Base-by-base conservation (phyloP, 2,797 vertebrate species). In the Eptatretus atami region DNA sequence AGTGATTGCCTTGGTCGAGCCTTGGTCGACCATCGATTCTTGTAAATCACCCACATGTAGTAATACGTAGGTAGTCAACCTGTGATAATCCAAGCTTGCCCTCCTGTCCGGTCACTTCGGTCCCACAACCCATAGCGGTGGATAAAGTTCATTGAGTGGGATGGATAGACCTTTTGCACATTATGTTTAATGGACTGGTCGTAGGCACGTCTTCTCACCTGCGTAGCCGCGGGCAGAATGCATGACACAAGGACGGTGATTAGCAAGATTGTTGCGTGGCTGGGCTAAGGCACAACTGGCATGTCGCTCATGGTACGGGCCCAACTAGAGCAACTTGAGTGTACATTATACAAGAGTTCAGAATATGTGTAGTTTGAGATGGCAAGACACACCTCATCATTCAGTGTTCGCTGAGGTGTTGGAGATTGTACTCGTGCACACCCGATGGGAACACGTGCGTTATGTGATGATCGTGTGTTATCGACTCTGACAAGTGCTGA, bases 71-170 rank as follows among this genome's bases (percentile, higher is more conserved):
- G 90, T 96, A 79, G n/a, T 96, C 90, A 10, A 96, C 90, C 72
- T 86, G 90, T 70, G 78, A 80, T 1, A 81, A 76, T 71, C 93
- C 90, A 1, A 79, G 74, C n/a, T 79, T 75, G 15, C 78, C 78
- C 12, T 94, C 90, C 68, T 96, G 69, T 96, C 67, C 94, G 95
- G 70, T 96, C 90, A 52, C 80, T 74, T 96, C 90, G 1, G 78
- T 96, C 90, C 90, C 90, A 96, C 72, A 96, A 76, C 73, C 86
- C 95, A 96, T 96, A 96, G 87, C 3, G 90, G 90, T 3, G 88
- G 90, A 72, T 96, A 95, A 63, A 96, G 75, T 76, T 96, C 90
- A 0, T 96, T 95, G 54, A 96, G 73, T 0, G 90, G 90, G 71
- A 96, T 93, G 1, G 90, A 93, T 2, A 95, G 63, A 86, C 95